These are phyloP conservation scores for Ispidina lecontei DNA, from an alignment of 2,797 vertebrate species.

Conservation along the genomic window DNA sequence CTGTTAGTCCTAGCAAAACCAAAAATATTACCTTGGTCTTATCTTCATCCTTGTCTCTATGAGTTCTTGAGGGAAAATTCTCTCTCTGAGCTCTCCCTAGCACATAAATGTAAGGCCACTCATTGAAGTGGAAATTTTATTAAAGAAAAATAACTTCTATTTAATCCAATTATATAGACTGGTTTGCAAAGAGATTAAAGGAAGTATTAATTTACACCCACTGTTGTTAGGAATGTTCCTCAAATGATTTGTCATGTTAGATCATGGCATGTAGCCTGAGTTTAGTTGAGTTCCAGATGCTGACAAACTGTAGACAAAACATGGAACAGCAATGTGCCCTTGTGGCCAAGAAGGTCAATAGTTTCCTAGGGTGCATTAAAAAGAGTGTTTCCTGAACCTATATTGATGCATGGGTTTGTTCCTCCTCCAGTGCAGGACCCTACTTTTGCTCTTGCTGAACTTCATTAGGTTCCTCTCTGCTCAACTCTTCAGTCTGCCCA, in stretches of 20 bases:
- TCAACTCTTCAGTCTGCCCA: no score
- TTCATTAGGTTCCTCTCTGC: no score
- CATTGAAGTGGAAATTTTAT: not conserved
- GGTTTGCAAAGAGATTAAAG: not conserved
- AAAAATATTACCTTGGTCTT: not conserved
- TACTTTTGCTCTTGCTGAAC: no score
- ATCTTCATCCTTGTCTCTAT: not conserved
- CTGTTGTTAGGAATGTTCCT: not conserved
- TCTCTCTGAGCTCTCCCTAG: not conserved
- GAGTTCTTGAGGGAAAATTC: not conserved
- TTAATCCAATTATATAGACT: not conserved
- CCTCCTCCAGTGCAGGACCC: no score
- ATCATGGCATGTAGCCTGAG: not conserved
- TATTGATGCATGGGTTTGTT: no score
- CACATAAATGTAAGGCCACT: not conserved
- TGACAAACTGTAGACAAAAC: not conserved
- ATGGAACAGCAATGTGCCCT: no score
- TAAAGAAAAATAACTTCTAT: not conserved
- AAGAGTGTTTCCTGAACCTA: no score
- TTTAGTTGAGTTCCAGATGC: not conserved
- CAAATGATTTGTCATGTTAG: not conserved
- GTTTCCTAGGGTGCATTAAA: no score
- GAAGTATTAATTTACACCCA: not conserved
- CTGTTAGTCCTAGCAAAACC: not conserved
- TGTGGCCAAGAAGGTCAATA: no score